Conservation (phyloP, 2,888 invertebrate species). For the Coremacera marginata region DNA sequence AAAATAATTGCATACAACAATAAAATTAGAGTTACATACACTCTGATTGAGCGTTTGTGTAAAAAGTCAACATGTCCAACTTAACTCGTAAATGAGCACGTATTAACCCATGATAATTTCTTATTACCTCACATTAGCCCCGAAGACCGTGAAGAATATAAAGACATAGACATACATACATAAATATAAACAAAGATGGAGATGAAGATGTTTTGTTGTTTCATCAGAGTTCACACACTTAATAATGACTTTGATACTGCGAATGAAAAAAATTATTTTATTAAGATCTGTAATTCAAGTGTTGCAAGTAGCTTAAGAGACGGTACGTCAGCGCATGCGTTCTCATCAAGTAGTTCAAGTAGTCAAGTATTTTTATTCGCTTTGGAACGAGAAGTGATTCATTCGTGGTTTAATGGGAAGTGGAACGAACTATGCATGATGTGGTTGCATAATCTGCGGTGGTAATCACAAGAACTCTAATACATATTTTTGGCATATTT, state of each 20-base stretch:
- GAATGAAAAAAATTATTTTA: conserved; percentile 18
- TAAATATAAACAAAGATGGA: not conserved
- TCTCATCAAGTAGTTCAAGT: conserved; percentile 22
- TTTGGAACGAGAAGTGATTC: conserved; percentile 8
- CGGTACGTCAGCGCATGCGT: conserved; percentile 41
- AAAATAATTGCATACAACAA: not conserved
- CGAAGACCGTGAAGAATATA: conserved; percentile 22
- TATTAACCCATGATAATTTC: conserved; percentile 22
- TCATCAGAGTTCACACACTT: conserved; percentile 35
- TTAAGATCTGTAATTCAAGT: conserved; percentile 32
- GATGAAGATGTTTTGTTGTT: conserved; percentile 34
- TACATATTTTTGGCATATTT: too few relatives aligned
- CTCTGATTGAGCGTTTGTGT: not conserved
- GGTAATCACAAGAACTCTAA: conserved; percentile 4
- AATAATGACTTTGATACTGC: conserved; percentile 31
- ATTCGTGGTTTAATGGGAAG: conserved; percentile 13
- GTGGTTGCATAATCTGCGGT: conserved; percentile 5
- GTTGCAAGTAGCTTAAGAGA: conserved; percentile 36
- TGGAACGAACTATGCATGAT: not conserved
- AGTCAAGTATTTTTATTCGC: conserved; percentile 6
- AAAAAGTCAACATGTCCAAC: conserved; percentile 5
- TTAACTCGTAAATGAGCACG: not conserved
- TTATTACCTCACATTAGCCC: conserved; percentile 26
- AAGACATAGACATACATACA: not conserved
- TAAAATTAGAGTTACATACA: not conserved